A percentile compares a stretch with the other conserved stretches of the same genome.
phyloP scores from a whole-genome alignment of 1,140 invertebrate genomes.

The Gyrodactylus bullatarudis region DNA sequence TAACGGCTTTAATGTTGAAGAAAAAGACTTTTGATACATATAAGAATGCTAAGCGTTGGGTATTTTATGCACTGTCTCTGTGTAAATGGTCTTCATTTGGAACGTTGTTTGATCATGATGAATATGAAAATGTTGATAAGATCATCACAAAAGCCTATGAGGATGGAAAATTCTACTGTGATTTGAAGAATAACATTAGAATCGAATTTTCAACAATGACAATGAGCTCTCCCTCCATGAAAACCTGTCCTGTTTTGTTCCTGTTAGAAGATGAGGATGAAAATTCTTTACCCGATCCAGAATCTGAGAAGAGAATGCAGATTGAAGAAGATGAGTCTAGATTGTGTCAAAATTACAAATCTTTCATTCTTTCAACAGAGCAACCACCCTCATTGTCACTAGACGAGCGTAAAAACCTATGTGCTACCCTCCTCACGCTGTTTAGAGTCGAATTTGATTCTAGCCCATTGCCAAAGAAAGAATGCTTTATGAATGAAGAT shows the following conservation, averaged over 20 bases:
- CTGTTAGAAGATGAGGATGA: not conserved
- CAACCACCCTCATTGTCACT: not conserved
- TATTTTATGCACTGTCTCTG: not conserved
- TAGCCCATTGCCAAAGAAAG: too few relatives aligned
- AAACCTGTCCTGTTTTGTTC: not conserved
- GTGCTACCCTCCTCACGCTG: not conserved
- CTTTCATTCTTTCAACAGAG: not conserved
- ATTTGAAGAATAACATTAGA: not conserved
- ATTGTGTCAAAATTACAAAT: too few relatives aligned
- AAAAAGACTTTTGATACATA: not conserved
- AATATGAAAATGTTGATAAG: not conserved
- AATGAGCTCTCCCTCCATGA: not conserved
- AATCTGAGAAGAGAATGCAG: not conserved
- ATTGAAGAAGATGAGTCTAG: too few relatives aligned
- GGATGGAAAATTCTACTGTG: not conserved
- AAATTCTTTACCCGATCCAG: not conserved
- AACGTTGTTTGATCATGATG: not conserved
- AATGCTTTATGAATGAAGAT: not conserved
- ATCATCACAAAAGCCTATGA: not conserved
- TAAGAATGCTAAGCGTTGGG: not conserved
- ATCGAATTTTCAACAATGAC: not conserved
- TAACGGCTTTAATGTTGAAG: not conserved
- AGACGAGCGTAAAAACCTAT: not conserved
- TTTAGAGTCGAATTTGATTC: not conserved
- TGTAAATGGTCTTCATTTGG: not conserved